Evolutionary conservation across 2,797 vertebrate genomes (phyloP), one percentile per base, ranked within the genome.

Genomic region (Enteromius trimaculatus): DNA sequence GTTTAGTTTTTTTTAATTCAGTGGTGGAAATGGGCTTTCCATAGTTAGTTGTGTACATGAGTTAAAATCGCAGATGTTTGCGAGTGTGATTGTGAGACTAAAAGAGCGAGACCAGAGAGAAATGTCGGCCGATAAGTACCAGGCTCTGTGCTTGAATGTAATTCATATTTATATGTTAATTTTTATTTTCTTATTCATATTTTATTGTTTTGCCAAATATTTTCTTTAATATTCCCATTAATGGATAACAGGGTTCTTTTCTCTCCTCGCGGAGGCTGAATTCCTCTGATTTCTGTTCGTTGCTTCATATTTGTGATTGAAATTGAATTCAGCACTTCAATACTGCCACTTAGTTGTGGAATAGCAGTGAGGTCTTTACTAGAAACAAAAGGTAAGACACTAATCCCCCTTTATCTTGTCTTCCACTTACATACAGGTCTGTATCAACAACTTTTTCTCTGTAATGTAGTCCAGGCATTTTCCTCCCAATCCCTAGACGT

Each of bases 61-160:
- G 23, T 79, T 23, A 69, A 55, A 70, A 66, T 49, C 17, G 34
- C n/a, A 60, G 53, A 16, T 47, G 37, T 62, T 31, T 64, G 81
- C 85, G 89, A 89, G 88, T 86, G 84, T 89, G 88, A 88, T 82
- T 89, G 88, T 88, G 85, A n/a, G n/a, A n/a, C n/a, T n/a, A n/a
- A n/a, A n/a, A n/a, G 83, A 21, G 65, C 42, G 65, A 83, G 69
- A 84, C 64, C 23, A 1, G 70, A 51, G 60, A 64, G 76, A 77
- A 65, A 47, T 58, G 17, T 55, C 4, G 19, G 64, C 53, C 6
- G 11, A 42, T 60, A 13, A 4, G 49, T 53, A 26, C 53, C 53
- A 62, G 65, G 55, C 77, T 62, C 66, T 77, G 64, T 76, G 81
- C 74, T 80, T 76, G 84, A 86, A 79, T 86, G 84, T 76, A 86